These are phyloP conservation scores for Andricus quercusramuli DNA, from an alignment of 2,888 invertebrate genomes.

Conservation along the genomic window DNA sequence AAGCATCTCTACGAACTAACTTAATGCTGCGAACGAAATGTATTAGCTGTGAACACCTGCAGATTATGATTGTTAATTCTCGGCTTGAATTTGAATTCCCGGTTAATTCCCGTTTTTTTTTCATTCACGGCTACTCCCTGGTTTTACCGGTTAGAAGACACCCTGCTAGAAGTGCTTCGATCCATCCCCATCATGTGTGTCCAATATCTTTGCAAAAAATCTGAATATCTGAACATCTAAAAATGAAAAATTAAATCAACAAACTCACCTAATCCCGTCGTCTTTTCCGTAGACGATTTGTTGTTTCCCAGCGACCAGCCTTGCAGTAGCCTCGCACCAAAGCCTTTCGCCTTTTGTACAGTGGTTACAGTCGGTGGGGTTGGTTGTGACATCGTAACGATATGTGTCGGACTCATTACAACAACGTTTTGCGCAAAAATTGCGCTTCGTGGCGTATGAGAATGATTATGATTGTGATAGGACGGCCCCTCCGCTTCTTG, in stretches of 20 bases:
- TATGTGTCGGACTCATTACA: slow-evolving; percentile 60
- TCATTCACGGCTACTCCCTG: too few relatives aligned
- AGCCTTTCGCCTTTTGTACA: slow-evolving; percentile 78
- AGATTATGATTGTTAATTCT: too few relatives aligned
- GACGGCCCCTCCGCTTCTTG: slow-evolving; percentile 83
- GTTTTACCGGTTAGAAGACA: too few relatives aligned
- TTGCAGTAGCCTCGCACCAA: slow-evolving; percentile 80
- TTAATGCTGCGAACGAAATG: too few relatives aligned
- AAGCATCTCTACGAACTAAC: too few relatives aligned
- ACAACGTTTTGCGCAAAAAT: slow-evolving; percentile 32
- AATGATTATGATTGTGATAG: slow-evolving; percentile 58
- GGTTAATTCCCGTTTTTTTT: too few relatives aligned
- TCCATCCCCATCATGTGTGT: too few relatives aligned
- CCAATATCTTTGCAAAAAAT: background rate
- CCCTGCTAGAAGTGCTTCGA: too few relatives aligned
- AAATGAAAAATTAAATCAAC: background rate
- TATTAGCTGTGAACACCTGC: too few relatives aligned
- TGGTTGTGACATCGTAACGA: slow-evolving; percentile 46
- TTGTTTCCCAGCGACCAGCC: slow-evolving; percentile 72
- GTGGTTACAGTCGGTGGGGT: slow-evolving; percentile 63
- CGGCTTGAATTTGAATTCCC: too few relatives aligned
- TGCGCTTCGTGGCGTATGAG: slow-evolving; percentile 56
- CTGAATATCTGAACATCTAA: background rate
- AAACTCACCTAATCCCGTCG: slow-evolving; percentile 8
- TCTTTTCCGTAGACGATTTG: slow-evolving; percentile 29